These are phyloP conservation scores for Tineola bisselliella DNA, from an alignment of 2,888 invertebrate species.

Conservation along the genomic window DNA sequence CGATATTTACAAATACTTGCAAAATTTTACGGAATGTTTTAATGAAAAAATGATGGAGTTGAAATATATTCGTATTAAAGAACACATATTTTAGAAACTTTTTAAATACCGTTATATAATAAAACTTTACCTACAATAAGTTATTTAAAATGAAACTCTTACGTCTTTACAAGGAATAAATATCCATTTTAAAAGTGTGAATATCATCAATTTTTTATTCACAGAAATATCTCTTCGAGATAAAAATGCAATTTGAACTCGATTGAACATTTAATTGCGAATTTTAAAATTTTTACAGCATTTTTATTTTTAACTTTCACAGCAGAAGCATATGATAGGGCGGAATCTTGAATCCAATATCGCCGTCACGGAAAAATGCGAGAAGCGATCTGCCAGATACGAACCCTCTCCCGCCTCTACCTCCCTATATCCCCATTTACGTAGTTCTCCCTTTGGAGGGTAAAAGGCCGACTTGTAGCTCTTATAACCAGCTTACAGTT, in stretches of 20 bases:
- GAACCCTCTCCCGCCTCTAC: background rate
- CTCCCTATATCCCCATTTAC: background rate
- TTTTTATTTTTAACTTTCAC: background rate
- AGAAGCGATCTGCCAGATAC: background rate
- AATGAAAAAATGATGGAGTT: background rate
- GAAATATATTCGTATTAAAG: no score
- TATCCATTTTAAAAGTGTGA: no score
- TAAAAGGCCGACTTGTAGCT: constrained; percentile 3
- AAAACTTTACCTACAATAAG: no score
- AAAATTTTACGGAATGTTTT: background rate
- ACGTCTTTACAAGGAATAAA: no score
- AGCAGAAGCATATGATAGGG: background rate
- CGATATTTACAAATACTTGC: background rate
- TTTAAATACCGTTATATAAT: no score
- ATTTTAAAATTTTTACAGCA: background rate
- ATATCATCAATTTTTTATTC: no score
- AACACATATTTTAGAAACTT: no score
- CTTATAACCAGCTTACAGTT: background rate
- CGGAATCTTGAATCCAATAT: constrained; percentile 8
- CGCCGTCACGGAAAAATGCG: constrained; percentile 2
- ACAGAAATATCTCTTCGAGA: no score
- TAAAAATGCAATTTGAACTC: no score
- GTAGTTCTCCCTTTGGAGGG: background rate
- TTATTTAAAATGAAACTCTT: no score
- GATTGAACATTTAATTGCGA: no score